Evolutionary conservation across 2,113 vertebrate genomes (phyloP).

Genomic region (Monopterus albus): DNA sequence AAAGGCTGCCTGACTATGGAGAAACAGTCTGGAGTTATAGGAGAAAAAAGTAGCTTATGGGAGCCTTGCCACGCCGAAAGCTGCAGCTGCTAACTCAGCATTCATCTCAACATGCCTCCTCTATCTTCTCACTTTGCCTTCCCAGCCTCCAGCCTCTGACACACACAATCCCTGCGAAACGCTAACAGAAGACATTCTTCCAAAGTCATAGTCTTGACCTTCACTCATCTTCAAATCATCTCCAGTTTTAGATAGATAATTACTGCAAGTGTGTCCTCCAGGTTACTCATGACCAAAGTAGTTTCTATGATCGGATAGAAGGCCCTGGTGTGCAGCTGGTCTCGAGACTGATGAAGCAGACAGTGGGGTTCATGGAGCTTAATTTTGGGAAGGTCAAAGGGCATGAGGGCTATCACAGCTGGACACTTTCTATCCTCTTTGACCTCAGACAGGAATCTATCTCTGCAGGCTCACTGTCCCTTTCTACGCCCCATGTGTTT

Average conservation of each 20-base stretch:
- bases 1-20: slow-evolving; percentile 50
- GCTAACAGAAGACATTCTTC: slow-evolving; percentile 32
- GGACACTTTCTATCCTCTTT: slow-evolving; percentile 34
- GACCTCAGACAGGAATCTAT: slow-evolving; percentile 1
- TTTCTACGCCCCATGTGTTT: slow-evolving; percentile 45
- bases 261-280: slow-evolving; percentile 34
- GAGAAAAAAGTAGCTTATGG: slow-evolving; percentile 37
- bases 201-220: slow-evolving; percentile 42
- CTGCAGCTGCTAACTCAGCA: slow-evolving; percentile 53
- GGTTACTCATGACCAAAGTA: slow-evolving; percentile 16
- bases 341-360: slow-evolving; percentile 6
- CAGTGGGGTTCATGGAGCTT: background rate
- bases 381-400: slow-evolving; percentile 12
- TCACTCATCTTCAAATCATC: slow-evolving; percentile 47
- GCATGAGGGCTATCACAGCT: slow-evolving; percentile 41
- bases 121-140: slow-evolving; percentile 36
- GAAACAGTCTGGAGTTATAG: slow-evolving; percentile 44
- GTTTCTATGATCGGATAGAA: slow-evolving; percentile 6
- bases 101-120: slow-evolving; percentile 44
- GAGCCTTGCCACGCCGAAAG: slow-evolving; percentile 54
- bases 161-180: slow-evolving; percentile 35
- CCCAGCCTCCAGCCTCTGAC: slow-evolving; percentile 12
- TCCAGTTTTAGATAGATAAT: slow-evolving; percentile 54
- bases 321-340: slow-evolving; percentile 48
- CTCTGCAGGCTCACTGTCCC: background rate